phyloP scores from a whole-genome alignment of 2,888 invertebrate genomes.

The Lepidochitona cinerea region DNA sequence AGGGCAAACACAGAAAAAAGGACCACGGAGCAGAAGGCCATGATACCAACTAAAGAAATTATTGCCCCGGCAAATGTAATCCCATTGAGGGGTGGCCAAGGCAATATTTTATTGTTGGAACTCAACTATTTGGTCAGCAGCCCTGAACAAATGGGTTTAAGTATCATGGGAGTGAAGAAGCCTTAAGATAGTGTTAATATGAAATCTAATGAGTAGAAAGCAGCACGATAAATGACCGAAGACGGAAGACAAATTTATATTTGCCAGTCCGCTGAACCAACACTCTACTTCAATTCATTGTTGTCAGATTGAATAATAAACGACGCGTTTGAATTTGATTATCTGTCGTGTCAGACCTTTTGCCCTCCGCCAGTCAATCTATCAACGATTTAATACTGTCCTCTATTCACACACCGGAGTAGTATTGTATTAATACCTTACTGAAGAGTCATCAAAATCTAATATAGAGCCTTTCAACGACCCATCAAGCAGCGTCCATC shows the following conservation, averaged over 20 bases:
- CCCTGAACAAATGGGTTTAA: background rate
- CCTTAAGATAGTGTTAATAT: background rate
- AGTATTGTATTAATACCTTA: constrained; percentile 46
- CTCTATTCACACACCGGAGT: constrained; percentile 40
- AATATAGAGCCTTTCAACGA: background rate
- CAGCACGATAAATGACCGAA: background rate
- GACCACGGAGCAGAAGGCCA: background rate
- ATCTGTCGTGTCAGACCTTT: constrained; percentile 45
- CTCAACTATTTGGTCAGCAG: background rate
- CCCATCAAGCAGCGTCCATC: background rate
- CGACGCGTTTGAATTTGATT: constrained; percentile 53
- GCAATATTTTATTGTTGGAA: background rate
- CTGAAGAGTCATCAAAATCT: background rate
- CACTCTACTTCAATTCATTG: background rate
- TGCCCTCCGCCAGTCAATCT: constrained; percentile 44
- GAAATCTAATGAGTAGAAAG: background rate
- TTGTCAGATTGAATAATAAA: constrained; percentile 35
- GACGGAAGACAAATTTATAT: background rate
- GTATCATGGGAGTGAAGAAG: background rate
- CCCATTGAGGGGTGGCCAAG: background rate
- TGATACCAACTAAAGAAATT: background rate
- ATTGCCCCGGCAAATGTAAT: constrained; percentile 4
- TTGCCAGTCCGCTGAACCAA: background rate
- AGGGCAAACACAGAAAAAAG: constrained; percentile 1
- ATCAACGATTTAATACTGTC: constrained; percentile 48